Conservation (phyloP, 2,113 vertebrate genomes). For the Heterochromis multidens region DNA sequence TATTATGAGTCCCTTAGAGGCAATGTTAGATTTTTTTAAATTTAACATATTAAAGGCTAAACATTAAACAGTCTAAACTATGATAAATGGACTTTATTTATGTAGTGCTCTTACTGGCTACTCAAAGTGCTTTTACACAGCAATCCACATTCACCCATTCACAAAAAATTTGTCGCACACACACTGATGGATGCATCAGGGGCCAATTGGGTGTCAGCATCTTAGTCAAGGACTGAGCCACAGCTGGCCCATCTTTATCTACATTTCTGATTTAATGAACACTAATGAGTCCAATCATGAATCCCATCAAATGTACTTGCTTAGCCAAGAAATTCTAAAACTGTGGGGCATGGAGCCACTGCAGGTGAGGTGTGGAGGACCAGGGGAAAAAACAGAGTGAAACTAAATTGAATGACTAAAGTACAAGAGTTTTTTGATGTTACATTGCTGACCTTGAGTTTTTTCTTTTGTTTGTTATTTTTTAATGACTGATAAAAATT, state of each 20-base stretch:
- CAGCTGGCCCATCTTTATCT: background rate
- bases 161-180: too few species aligned
- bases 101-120: background rate
- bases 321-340: background rate
- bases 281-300: background rate
- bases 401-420: background rate
- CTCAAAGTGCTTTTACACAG: background rate
- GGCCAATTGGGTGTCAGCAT: background rate
- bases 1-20: background rate
- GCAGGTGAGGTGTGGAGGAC: background rate
- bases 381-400: background rate
- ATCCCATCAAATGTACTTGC: background rate
- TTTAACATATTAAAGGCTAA: background rate
- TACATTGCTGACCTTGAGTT: background rate
- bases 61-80: background rate
- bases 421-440: background rate
- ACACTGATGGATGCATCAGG: too few species aligned
- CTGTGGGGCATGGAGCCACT: background rate
- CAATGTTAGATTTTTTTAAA: background rate
- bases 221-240: background rate
- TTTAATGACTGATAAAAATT: background rate
- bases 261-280: background rate
- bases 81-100: background rate
- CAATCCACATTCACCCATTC: too few species aligned
- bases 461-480: background rate